Conservation (phyloP, 2,797 vertebrate species). For the Garrulus glandarius region DNA sequence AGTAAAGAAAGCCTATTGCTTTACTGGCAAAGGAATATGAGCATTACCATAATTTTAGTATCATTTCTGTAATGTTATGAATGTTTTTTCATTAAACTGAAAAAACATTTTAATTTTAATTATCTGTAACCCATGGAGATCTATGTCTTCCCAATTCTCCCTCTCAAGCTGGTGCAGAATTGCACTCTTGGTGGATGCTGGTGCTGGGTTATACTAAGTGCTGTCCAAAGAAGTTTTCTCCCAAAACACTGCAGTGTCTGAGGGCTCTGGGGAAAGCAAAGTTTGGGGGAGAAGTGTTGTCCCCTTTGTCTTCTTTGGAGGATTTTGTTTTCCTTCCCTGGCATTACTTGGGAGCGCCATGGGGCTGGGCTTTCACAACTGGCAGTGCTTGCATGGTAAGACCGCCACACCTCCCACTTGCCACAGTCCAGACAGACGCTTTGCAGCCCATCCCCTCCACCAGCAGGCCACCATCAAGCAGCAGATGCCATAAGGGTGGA, state of each 20-base stretch:
- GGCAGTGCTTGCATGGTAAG: not conserved
- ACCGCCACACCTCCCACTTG: not conserved
- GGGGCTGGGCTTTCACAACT: not conserved
- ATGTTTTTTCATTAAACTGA: not conserved
- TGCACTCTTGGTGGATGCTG: not conserved
- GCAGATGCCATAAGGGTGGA: not conserved
- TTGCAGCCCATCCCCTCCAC: not conserved
- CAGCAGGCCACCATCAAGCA: not conserved
- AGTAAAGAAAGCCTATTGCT: not conserved
- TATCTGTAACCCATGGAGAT: not conserved
- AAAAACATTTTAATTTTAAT: not conserved
- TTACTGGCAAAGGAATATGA: not conserved
- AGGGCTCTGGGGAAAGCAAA: not conserved
- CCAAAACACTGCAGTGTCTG: not conserved
- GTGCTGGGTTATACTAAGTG: not conserved
- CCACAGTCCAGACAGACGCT: rapidly evolving
- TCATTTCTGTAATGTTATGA: not conserved
- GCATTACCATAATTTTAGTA: not conserved
- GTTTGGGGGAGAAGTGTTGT: not conserved
- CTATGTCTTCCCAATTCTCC: not conserved
- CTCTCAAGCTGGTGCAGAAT: not conserved
- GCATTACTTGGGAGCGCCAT: not conserved
- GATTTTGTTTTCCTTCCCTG: not conserved
- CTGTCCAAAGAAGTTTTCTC: not conserved
- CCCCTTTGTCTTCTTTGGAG: not conserved